These are phyloP conservation scores for Isurus oxyrinchus DNA, from an alignment of 2,113 vertebrate species.

Conservation along the genomic window DNA sequence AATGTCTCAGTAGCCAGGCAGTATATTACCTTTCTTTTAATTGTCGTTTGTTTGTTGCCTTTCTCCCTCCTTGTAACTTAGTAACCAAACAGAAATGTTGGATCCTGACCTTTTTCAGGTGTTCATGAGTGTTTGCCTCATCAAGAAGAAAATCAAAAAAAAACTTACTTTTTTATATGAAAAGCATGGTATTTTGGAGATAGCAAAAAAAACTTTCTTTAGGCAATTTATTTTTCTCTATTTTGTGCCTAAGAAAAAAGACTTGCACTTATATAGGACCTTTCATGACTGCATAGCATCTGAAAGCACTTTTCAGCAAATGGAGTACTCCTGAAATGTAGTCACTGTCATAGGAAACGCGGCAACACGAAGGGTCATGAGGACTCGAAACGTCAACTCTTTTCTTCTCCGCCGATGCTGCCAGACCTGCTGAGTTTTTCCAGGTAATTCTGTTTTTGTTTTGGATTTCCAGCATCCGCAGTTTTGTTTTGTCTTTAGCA, in stretches of 20 bases:
- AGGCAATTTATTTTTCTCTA: not conserved
- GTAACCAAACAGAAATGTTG: not conserved
- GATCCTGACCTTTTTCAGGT: no score
- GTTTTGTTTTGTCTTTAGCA: no score
- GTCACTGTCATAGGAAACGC: no score
- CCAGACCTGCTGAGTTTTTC: no score
- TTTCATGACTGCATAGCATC: not conserved
- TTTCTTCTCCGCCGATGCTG: no score
- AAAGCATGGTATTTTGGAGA: not conserved
- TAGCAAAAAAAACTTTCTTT: not conserved
- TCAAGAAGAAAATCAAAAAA: not conserved
- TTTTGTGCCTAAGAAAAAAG: not conserved
- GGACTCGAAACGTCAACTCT: no score
- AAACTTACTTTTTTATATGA: not conserved
- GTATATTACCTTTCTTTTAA: not conserved
- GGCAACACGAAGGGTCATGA: no score
- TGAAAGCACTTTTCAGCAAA: no score
- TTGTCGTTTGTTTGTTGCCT: not conserved
- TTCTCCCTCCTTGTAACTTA: not conserved
- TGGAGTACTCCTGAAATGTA: no score
- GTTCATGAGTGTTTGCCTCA: not conserved
- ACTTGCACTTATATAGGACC: not conserved
- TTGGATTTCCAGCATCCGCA: no score
- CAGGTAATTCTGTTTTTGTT: no score
- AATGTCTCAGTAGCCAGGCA: not conserved